Evolutionary conservation across 2,888 invertebrate species (phyloP), one percentile per base, ranked within the genome.

Genomic region (Proisotoma minuta): DNA sequence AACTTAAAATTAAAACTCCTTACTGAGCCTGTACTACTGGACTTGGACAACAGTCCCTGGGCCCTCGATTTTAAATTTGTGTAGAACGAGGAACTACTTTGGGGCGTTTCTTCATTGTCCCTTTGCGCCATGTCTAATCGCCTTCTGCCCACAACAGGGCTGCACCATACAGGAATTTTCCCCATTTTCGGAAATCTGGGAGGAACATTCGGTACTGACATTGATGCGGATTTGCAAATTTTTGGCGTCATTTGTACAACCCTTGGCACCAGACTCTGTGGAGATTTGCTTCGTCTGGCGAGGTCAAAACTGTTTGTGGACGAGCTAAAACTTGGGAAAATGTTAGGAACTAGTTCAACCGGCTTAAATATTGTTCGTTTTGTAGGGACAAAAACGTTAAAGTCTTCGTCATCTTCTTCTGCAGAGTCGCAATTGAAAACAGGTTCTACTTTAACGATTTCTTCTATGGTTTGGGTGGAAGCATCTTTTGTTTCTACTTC

Each of bases 341-440:
- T 12, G 20, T 43, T 58, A 2, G 20, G n/a, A 12, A n/a, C 20
- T 48, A 49, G 39, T 3, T 34, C 50, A n/a, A 63, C 66, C 1
- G 72, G 72, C 24, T 62, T 60, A 34, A 72, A 67, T 27, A 72
- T 69, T 1, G 72, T 72, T 52, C 72, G 23, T 34, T 70, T 69
- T 0, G 72, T 72, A 5, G 51, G 59, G 1, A 72, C 72, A 57
- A 72, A 66, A 0, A 66, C 48, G n/a, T 49, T 53, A n/a, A 24
- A 1, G 8, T 20, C 40, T 23, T 18, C 28, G 10, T 12, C 24
- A 26, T 22, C 22, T 23, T 28, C 43, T n/a, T 60, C 64, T n/a
- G 49, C 51, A 24, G 59, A 60, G 12, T 61, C 62, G 3, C 60
- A 62, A 10, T 65, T 70, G 8, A 63, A 60, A 3, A 70, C 63